These are phyloP conservation scores for Sebastes vulpes DNA, from an alignment of 2,797 vertebrate genomes.

Conservation along the genomic window DNA sequence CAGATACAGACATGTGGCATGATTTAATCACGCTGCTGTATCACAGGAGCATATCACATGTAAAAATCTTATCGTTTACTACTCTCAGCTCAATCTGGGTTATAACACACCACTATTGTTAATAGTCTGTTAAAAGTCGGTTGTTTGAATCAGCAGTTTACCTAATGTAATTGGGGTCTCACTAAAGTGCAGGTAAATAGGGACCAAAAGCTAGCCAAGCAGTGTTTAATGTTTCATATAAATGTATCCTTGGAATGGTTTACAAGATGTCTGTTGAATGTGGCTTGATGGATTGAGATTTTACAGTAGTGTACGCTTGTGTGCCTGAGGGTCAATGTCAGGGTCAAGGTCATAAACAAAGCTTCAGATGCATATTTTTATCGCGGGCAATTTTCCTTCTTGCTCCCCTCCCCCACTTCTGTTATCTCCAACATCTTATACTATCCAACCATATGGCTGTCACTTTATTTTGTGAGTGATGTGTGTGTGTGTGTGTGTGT, in stretches of 20 bases:
- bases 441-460: background rate
- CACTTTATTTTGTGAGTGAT: background rate
- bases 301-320: slow-evolving; percentile 49
- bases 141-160: slow-evolving; percentile 72
- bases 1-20: slow-evolving; percentile 4
- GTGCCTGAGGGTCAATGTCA: slow-evolving; percentile 58
- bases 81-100: background rate
- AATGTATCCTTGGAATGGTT: slow-evolving; percentile 69
- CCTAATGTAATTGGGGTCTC: slow-evolving; percentile 81
- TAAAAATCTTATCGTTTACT: background rate
- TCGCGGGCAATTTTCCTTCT: slow-evolving; percentile 38
- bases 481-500: background rate
- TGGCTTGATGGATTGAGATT: slow-evolving; percentile 66
- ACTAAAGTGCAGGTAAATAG: slow-evolving; percentile 71
- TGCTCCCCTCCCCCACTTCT: background rate
- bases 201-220: slow-evolving; percentile 50
- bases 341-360: slow-evolving; percentile 77
- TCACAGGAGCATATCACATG: background rate
- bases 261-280: slow-evolving; percentile 68
- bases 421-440: background rate
- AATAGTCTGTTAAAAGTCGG: slow-evolving; percentile 58
- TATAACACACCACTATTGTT: slow-evolving; percentile 26
- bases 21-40: slow-evolving; percentile 23
- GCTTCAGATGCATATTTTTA: slow-evolving; percentile 64
- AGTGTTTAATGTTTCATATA: slow-evolving; percentile 77